Percentiles rank a stretch among this genome's conserved stretches.
Evolutionary conservation across 2,113 vertebrate genomes (phyloP).

Genomic region (Mystacornis crossleyi): DNA sequence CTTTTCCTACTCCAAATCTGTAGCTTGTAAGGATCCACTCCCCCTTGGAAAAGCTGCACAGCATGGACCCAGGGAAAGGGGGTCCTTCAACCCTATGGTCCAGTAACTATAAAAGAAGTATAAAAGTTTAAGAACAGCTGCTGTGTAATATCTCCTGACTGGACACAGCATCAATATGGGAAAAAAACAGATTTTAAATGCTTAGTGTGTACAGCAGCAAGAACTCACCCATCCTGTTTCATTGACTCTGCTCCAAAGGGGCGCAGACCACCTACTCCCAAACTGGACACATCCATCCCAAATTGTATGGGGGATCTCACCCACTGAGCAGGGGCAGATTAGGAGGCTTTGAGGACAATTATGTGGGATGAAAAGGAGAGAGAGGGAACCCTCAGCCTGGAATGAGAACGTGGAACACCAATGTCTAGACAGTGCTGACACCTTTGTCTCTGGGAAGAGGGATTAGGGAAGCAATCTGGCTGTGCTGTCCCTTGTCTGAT

Average conservation of each 20-base stretch:
- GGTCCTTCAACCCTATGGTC: not conserved
- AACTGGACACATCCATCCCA: not conserved
- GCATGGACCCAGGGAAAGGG: not conserved
- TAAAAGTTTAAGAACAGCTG: not conserved
- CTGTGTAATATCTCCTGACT: not conserved
- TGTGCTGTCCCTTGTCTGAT: not conserved
- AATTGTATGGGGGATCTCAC: accelerated
- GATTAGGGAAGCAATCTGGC: constrained; percentile 30
- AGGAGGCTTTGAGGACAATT: not conserved
- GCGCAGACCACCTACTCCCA: not conserved
- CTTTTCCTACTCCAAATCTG: not conserved
- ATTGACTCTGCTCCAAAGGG: not conserved
- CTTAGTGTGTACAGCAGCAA: not conserved
- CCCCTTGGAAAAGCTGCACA: not conserved
- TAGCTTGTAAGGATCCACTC: not conserved
- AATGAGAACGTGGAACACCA: not conserved
- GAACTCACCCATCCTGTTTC: not conserved
- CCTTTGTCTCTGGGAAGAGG: constrained; percentile 19
- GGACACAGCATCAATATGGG: not conserved
- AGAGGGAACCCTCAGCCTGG: not conserved
- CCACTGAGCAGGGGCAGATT: accelerated
- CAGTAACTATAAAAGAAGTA: not conserved
- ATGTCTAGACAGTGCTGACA: constrained; percentile 1
- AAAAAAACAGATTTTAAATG: not conserved
- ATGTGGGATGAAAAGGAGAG: not conserved